Evolutionary conservation across 2,888 invertebrate genomes (phyloP).

Genomic region (Ariolimax columbianus): DNA sequence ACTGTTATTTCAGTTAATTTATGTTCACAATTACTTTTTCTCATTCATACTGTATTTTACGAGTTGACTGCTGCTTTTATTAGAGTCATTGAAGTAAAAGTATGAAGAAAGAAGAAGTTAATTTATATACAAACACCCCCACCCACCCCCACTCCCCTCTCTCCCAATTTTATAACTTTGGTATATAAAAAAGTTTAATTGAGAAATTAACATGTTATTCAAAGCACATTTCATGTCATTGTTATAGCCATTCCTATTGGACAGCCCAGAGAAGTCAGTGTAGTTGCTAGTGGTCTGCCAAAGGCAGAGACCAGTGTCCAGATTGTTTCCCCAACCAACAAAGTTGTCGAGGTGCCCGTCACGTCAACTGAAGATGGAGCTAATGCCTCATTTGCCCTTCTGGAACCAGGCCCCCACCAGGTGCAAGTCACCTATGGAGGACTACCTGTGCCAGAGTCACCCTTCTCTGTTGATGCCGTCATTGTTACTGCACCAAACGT

Average conservation of each 20-base stretch:
- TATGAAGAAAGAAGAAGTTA: too few species aligned
- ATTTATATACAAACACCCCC: too few species aligned
- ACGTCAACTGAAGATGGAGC: conserved; percentile 80
- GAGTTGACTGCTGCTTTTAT: too few species aligned
- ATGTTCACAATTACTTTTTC: too few species aligned
- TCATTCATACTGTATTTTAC: too few species aligned
- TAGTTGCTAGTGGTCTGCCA: conserved; percentile 76
- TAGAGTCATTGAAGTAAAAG: too few species aligned
- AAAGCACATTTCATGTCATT: not conserved
- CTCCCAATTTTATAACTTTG: too few species aligned
- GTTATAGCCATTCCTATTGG: conserved; percentile 61
- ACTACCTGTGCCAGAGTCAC: conserved; percentile 75
- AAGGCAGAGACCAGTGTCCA: conserved; percentile 66
- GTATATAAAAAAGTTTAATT: not conserved
- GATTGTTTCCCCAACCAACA: conserved; percentile 73
- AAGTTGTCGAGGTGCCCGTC: conserved; percentile 84
- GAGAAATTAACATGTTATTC: not conserved
- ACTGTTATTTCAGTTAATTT: too few species aligned
- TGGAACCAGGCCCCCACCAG: conserved; percentile 77
- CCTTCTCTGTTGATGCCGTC: conserved; percentile 78
- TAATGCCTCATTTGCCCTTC: conserved; percentile 80
- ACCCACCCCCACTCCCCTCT: too few species aligned
- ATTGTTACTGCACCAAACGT: conserved; percentile 80
- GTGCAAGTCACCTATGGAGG: conserved; percentile 78
- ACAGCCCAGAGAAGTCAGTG: conserved; percentile 78